Conservation (phyloP, 2,113 vertebrate genomes). For the Delphinus delphis region DNA sequence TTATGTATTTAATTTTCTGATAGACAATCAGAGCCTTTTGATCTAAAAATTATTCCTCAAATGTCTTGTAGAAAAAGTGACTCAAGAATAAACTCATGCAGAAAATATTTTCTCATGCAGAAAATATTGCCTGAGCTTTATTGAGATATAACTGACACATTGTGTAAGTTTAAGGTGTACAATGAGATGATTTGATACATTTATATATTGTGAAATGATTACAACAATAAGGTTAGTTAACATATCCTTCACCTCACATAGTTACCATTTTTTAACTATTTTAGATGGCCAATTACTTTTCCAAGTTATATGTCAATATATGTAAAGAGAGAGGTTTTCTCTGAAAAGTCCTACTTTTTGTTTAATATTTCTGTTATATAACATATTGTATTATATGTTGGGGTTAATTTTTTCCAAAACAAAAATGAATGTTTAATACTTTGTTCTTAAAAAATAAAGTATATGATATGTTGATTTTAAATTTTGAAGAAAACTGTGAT, state of each 20-base stretch:
- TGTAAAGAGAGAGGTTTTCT: not conserved
- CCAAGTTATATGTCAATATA: not conserved
- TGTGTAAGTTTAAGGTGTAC: not conserved
- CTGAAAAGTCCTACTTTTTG: not conserved
- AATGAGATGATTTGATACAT: not conserved
- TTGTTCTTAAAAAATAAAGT: not conserved
- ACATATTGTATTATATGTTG: not conserved
- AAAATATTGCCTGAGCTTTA: not conserved
- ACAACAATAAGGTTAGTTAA: not conserved
- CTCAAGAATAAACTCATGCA: not conserved
- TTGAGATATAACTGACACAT: not conserved
- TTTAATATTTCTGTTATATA: not conserved
- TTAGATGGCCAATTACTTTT: not conserved
- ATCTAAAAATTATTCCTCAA: not conserved
- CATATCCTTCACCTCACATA: not conserved
- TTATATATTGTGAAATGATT: not conserved
- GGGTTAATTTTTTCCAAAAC: not conserved
- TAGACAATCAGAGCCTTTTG: not conserved
- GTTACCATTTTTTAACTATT: not conserved
- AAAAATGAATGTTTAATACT: not conserved
- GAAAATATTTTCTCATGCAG: constrained; percentile 14
- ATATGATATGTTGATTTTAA: not conserved
- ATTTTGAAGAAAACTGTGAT: not conserved
- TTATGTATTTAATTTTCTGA: not conserved
- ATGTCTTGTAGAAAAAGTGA: not conserved